Percentiles rank a stretch among this genome's conserved stretches.
Evolutionary conservation across 2,113 vertebrate species (phyloP).

Genomic region (Microtus ochrogaster): DNA sequence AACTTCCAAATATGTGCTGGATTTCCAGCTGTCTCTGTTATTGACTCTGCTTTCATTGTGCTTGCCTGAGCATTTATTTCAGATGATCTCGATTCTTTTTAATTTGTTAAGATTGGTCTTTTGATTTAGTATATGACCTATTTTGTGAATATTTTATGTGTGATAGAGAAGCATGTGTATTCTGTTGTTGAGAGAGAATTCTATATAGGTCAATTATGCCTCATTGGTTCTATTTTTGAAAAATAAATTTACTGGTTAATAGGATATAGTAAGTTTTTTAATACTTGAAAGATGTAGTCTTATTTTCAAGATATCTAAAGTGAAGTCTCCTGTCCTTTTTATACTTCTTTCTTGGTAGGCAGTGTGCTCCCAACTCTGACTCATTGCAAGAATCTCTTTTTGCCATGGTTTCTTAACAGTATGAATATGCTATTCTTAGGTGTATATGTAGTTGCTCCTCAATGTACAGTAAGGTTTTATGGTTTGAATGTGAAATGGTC

Average conservation of each 20-base stretch:
- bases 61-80: conserved; percentile 6
- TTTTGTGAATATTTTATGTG: conserved; percentile 15
- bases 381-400: background rate
- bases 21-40: background rate
- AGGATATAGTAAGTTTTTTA: background rate
- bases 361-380: background rate
- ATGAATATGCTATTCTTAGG: background rate
- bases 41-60: background rate
- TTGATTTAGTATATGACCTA: background rate
- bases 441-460: background rate
- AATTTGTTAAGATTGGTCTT: background rate
- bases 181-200: background rate
- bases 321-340: conserved; percentile 20
- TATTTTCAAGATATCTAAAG: conserved; percentile 15
- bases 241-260: background rate
- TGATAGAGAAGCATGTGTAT: background rate
- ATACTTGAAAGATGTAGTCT: background rate
- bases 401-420: background rate
- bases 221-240: background rate
- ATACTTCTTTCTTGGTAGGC: background rate
- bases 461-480: background rate
- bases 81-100: background rate
- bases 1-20: background rate
- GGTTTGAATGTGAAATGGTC: background rate
- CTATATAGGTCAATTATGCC: background rate